phyloP scores from a whole-genome alignment of 2,113 vertebrate species.

The Oreochromis spilurus region DNA sequence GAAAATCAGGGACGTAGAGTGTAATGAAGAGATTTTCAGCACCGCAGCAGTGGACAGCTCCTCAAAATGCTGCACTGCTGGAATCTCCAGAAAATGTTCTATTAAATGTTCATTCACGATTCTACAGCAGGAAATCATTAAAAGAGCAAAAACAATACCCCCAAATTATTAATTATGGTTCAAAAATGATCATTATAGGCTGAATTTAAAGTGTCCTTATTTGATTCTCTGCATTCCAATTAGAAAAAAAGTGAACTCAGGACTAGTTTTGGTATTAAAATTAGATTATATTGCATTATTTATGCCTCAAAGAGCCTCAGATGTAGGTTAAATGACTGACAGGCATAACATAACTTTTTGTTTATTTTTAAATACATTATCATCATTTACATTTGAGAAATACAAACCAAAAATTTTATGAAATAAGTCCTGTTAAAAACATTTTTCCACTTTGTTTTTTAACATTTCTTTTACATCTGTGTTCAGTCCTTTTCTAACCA shows the following conservation, averaged over 20 bases:
- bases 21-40: background rate
- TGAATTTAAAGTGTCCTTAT: background rate
- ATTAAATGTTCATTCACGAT: background rate
- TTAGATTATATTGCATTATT: accelerated
- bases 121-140: accelerated
- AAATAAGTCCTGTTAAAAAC: background rate
- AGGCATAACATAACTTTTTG: background rate
- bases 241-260: background rate
- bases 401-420: background rate
- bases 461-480: background rate
- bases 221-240: background rate
- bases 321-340: accelerated
- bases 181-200: background rate
- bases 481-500: background rate
- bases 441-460: accelerated
- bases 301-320: accelerated
- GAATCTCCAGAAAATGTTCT: background rate
- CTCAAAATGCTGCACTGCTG: background rate
- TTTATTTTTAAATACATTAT: background rate
- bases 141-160: background rate
- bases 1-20: background rate
- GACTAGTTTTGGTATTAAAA: background rate
- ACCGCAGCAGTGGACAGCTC: conserved; percentile 1
- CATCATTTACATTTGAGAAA: background rate
- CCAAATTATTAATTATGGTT: accelerated